phyloP scores from a whole-genome alignment of 1,140 invertebrate species.

The Drosophila ironensis region DNA sequence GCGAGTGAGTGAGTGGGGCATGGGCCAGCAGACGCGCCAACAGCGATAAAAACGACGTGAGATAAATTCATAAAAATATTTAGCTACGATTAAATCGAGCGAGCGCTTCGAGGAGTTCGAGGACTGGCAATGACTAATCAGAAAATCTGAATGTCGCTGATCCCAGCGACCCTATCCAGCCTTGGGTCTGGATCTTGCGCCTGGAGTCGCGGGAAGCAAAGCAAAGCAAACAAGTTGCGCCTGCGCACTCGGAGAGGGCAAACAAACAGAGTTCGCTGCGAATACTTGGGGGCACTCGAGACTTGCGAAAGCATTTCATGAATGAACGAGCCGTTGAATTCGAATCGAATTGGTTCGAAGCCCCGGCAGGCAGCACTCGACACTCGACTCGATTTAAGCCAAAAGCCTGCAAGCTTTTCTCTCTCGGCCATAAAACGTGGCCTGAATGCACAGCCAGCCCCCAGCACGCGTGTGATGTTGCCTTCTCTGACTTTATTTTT shows the following conservation, averaged over 20 bases:
- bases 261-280: neutral
- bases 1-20: no score
- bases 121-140: conserved; percentile 13
- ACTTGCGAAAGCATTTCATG: conserved; percentile 19
- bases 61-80: conserved; percentile 68
- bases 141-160: neutral
- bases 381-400: no score
- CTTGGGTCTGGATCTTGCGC: no score
- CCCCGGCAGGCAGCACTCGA: conserved; percentile 32
- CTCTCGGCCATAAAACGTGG: conserved; percentile 63
- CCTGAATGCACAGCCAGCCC: conserved; percentile 71
- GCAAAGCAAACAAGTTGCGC: conserved; percentile 13
- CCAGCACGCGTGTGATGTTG: conserved; percentile 2
- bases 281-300: neutral
- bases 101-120: conserved; percentile 4
- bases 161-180: neutral
- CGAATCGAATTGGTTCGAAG: neutral
- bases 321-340: conserved; percentile 7
- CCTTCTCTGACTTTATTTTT: conserved; percentile 27
- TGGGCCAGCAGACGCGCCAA: neutral
- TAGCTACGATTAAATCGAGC: conserved; percentile 15
- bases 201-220: conserved; percentile 19
- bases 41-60: conserved; percentile 54
- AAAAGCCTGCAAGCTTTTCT: no score
- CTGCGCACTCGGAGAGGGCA: conserved; percentile 21